These are phyloP conservation scores for Plagodis pulveraria DNA, from an alignment of 2,888 invertebrate species.

Conservation along the genomic window DNA sequence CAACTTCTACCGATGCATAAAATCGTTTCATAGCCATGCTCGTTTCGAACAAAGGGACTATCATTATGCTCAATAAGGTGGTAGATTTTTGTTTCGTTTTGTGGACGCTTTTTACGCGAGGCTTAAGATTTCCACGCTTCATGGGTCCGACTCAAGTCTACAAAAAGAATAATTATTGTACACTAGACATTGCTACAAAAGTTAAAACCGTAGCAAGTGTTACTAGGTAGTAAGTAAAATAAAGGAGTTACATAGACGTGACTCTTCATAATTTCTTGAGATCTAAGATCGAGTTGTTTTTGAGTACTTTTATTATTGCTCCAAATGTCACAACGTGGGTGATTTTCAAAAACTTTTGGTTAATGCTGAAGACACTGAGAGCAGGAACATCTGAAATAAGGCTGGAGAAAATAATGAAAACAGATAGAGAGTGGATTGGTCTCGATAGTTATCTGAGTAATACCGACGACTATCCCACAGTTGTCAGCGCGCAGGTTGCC, in stretches of 20 bases:
- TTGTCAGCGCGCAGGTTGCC: constrained; percentile 75
- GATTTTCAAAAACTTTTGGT: too few relatives aligned
- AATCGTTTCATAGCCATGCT: constrained; percentile 47
- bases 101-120: constrained; percentile 1
- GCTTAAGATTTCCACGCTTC: background rate
- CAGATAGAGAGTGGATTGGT: constrained; percentile 59
- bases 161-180: too few relatives aligned
- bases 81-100: constrained; percentile 30
- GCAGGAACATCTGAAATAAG: constrained; percentile 48
- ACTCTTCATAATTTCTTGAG: too few relatives aligned
- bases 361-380: too few relatives aligned
- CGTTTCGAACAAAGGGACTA: constrained; percentile 48
- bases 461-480: constrained; percentile 76
- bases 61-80: constrained; percentile 42
- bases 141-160: background rate
- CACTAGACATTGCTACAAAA: too few relatives aligned
- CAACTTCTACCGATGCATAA: constrained; percentile 55
- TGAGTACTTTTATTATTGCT: too few relatives aligned
- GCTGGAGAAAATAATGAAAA: constrained; percentile 71
- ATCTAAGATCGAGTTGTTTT: too few relatives aligned
- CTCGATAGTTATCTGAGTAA: constrained; percentile 63
- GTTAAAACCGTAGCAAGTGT: too few relatives aligned
- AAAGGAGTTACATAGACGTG: too few relatives aligned
- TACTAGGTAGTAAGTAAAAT: too few relatives aligned
- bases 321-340: too few relatives aligned